A percentile compares a stretch with the other conserved stretches of the same genome.
Evolutionary conservation across 2,888 invertebrate species (phyloP).

Genomic region (Drosophila multiciliata): DNA sequence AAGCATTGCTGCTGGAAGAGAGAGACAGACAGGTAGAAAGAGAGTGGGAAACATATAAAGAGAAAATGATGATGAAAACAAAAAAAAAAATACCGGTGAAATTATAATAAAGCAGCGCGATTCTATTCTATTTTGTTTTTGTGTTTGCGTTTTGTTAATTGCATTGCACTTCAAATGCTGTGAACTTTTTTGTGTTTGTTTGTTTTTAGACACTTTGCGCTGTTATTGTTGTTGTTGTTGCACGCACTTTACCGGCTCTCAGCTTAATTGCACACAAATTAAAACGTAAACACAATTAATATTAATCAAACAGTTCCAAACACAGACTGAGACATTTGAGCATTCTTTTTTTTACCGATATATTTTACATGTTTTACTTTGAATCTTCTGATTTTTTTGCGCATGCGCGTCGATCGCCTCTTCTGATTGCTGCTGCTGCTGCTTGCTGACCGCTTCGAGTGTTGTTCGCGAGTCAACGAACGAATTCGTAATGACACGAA

Average conservation of each 20-base stretch:
- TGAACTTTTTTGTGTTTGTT: conserved; percentile 23
- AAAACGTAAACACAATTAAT: conserved; percentile 57
- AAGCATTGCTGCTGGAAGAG: not conserved
- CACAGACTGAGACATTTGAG: not conserved
- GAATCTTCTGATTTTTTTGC: conserved; percentile 37
- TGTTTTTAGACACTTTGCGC: conserved; percentile 9
- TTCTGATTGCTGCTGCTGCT: conserved; percentile 23
- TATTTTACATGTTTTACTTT: conserved; percentile 29
- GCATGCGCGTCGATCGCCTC: conserved; percentile 67
- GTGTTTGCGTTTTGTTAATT: conserved; percentile 33
- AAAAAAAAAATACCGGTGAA: conserved; percentile 22
- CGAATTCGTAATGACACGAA: conserved; percentile 80
- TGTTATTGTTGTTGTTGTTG: conserved; percentile 28
- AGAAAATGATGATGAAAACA: conserved; percentile 15
- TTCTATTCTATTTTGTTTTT: conserved; percentile 25
- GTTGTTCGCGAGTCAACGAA: conserved; percentile 78
- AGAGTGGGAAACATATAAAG: not conserved
- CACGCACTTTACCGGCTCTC: conserved; percentile 50
- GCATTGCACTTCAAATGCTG: conserved; percentile 37
- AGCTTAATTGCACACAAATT: conserved; percentile 54
- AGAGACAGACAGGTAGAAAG: not conserved
- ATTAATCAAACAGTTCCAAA: conserved; percentile 36
- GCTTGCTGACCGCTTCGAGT: conserved; percentile 15
- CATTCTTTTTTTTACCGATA: conserved; percentile 5
- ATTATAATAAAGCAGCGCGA: conserved; percentile 26